Base-by-base conservation (phyloP, 2,888 invertebrate species). In the Erebia palarica region DNA sequence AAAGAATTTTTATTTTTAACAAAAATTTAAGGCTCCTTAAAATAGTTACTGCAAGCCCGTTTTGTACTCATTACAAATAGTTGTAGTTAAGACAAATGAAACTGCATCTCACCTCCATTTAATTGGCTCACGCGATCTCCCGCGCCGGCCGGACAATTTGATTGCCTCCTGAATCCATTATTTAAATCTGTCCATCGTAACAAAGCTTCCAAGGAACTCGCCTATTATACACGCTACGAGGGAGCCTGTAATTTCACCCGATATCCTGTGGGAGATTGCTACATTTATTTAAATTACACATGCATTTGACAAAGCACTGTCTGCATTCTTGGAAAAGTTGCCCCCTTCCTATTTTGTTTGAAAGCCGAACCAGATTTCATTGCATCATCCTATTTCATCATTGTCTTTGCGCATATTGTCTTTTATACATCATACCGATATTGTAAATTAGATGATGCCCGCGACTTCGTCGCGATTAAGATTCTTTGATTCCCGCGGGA, bases 141-240 rank as follows among this genome's bases (percentile, higher is more conserved):
- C 55, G 64, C 69, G 60, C 60, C 42, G n/a, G 27, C 61, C 18
- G 55, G 68, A 70, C 74, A 72, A 66, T 76, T 77, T 78, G 78
- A 78, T 76, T 74, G 73, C 74, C 73, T 76, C 61, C 74, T 76
- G 77, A 73, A 75, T 77, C 70, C 75, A 77, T 77, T 78, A 78
- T 77, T 78, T 74, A 77, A 77, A 78, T 76, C 51, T 67, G 66
- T 65, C 36, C 51, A 57, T 61, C 53, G 42, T 65, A 72, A 72
- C 69, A 70, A 68, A 70, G 70, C 63, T 42, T 53, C 65, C 57
- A 63, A 64, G 68, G 53, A 66, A 71, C 70, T 64, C 53, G 61
- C 13, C 59, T 64, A 68, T 72, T 72, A 72, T 51, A 74, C 66
- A 57, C 66, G 68, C 70, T 16, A 70, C 69, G 65, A 70, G 68